Evolutionary conservation across 2,797 vertebrate genomes (phyloP).

Genomic region (Tenualosa thibaudeaui): DNA sequence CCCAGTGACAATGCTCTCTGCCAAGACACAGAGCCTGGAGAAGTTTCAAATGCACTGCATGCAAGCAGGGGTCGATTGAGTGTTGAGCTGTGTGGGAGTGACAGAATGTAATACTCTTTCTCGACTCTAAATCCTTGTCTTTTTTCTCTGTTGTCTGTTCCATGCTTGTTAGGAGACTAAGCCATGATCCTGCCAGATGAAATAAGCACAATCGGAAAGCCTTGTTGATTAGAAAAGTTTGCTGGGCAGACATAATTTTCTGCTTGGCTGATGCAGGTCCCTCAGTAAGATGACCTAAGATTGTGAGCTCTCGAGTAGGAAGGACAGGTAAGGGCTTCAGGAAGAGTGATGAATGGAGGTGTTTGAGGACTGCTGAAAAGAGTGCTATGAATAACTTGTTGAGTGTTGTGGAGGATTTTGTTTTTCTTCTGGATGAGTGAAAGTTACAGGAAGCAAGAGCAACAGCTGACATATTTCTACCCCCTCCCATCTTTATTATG

Average conservation of each 20-base stretch:
- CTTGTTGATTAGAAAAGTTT: slow-evolving; percentile 17
- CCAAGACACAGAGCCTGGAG: background rate
- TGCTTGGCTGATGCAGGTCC: background rate
- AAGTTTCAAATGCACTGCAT: slow-evolving; percentile 1
- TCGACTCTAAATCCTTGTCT: background rate
- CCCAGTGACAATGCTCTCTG: background rate
- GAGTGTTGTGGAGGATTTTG: background rate
- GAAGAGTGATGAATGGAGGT: background rate
- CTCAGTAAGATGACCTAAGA: background rate
- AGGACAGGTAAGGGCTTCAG: background rate
- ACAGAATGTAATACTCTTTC: background rate
- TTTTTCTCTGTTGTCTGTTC: background rate
- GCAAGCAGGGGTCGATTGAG: background rate
- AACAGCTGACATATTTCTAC: no score
- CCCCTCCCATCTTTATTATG: background rate
- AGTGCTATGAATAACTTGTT: background rate
- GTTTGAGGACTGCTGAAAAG: background rate
- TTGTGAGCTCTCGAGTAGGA: background rate
- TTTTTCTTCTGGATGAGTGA: no score
- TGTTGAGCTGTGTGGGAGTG: background rate
- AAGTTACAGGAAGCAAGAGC: no score
- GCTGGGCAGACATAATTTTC: slow-evolving; percentile 2
- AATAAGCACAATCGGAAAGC: background rate
- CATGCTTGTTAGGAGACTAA: background rate
- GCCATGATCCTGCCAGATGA: slow-evolving; percentile 7